A percentile compares a stretch with the other conserved stretches of the same genome.
Conservation (phyloP, 2,797 vertebrate species). For the Telmatherina bonti region DNA sequence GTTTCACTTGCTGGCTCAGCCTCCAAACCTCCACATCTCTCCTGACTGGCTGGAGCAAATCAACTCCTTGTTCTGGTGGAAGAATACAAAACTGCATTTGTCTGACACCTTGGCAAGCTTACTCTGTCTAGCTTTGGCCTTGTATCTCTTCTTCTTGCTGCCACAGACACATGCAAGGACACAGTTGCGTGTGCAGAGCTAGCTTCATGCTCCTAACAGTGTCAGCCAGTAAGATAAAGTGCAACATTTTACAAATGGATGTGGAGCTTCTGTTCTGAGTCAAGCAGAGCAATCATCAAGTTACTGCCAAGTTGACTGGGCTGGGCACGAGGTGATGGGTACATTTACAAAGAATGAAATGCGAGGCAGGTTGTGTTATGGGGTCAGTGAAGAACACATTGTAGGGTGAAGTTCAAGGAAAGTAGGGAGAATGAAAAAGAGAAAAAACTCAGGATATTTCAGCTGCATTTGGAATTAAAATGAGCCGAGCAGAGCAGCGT, state of each 20-base stretch:
- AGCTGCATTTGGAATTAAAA: slow-evolving; percentile 13
- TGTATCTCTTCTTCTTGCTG: slow-evolving; percentile 12
- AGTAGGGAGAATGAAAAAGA: slow-evolving; percentile 55
- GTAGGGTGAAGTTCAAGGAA: slow-evolving; percentile 71
- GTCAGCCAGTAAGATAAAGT: slow-evolving; percentile 36
- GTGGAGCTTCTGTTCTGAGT: slow-evolving; percentile 5
- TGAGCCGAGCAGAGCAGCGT: not conserved
- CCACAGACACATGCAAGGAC: slow-evolving; percentile 32
- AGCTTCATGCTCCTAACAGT: slow-evolving; percentile 25
- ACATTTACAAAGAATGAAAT: slow-evolving; percentile 79
- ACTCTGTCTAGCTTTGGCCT: slow-evolving; percentile 28
- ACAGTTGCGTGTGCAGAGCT: slow-evolving; percentile 16
- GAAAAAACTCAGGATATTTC: slow-evolving; percentile 3
- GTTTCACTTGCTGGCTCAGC: slow-evolving; percentile 49
- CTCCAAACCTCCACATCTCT: slow-evolving; percentile 43
- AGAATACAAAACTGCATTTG: slow-evolving; percentile 60
- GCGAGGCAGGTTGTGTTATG: slow-evolving; percentile 48
- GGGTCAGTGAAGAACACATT: slow-evolving; percentile 56
- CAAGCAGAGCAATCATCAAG: slow-evolving; percentile 29
- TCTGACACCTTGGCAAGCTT: slow-evolving; percentile 46
- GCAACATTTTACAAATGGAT: slow-evolving; percentile 28
- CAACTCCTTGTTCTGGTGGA: slow-evolving; percentile 45
- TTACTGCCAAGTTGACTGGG: slow-evolving; percentile 39
- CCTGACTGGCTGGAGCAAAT: slow-evolving; percentile 37
- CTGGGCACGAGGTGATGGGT: slow-evolving; percentile 44